Percentiles rank a stretch among this genome's conserved stretches.
Evolutionary conservation across 1,140 invertebrate genomes (phyloP).

Genomic region (Condylostylus longicornis): DNA sequence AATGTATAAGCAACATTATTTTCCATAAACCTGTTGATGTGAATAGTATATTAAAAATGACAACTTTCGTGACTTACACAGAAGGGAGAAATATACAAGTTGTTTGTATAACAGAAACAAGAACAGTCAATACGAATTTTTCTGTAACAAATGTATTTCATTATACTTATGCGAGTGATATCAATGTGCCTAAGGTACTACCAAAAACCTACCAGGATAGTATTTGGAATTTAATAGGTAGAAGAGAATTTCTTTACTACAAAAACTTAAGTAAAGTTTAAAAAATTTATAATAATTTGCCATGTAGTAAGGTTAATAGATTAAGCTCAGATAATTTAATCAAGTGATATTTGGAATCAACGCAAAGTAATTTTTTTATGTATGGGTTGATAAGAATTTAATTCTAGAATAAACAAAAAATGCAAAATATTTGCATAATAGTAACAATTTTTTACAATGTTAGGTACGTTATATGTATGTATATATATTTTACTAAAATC

Average conservation of each 20-base stretch:
- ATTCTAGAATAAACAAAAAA: no score
- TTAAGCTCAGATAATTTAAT: no score
- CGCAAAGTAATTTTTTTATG: no score
- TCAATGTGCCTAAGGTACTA: constrained; percentile 40
- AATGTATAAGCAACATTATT: constrained; percentile 55
- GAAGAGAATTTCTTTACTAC: constrained; percentile 52
- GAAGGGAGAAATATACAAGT: constrained; percentile 47
- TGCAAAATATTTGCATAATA: no score
- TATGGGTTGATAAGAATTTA: no score
- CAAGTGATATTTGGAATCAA: no score
- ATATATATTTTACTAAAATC: no score
- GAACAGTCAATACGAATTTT: constrained; percentile 39
- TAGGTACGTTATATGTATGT: no score
- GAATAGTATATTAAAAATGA: constrained; percentile 52
- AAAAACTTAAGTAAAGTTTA: no score
- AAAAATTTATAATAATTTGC: no score
- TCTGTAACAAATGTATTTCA: constrained; percentile 71
- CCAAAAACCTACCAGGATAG: constrained; percentile 59
- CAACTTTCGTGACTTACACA: constrained; percentile 54
- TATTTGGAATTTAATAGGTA: constrained; percentile 60
- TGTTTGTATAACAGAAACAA: constrained; percentile 50
- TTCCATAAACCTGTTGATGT: constrained; percentile 58
- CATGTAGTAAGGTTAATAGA: no score
- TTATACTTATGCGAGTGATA: constrained; percentile 47
- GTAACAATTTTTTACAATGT: no score